Base-by-base conservation (phyloP, 2,113 vertebrate genomes). In the Calyptommatus sinebrachiatus region DNA sequence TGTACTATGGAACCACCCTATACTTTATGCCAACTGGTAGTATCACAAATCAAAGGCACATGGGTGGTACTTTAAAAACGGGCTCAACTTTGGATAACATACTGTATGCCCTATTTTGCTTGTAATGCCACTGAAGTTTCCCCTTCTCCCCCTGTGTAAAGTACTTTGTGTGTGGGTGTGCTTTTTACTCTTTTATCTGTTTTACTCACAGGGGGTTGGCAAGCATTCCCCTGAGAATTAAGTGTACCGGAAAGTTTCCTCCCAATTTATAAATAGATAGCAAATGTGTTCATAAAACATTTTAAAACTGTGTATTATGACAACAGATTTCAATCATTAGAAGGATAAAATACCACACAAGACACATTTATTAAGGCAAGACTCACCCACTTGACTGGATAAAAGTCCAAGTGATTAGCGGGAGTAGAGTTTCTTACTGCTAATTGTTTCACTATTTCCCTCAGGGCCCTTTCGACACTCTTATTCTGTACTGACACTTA, bases 211-310 rank as follows among this genome's bases (percentile, higher is more conserved):
- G 86, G 62, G 20, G 79, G 73, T 85, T 82, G 75, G n/a, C 69
- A 86, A 83, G 3, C 70, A 48, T 76, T 75, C 73, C 20, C 83
- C 48, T 5, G 81, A 83, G 79, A 83, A 68, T 63, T 65, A 31
- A 78, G 86, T 75, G 90, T 84, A 84, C 76, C 85, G 87, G 21
- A 48, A 71, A 78, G 45, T 50, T 79, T 76, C 26, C 82, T 45
- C 88, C 77, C 82, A 79, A 86, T 45, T 41, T 74, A 72, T 78
- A 87, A 84, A 87, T 85, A 45, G 22, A 81, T 86, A 89, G 78
- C 66, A 86, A 86, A 83, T 79, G 31, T 1, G 22, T 73, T 83
- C 80, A 81, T 29, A 20, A 87, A 90, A 63, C 26, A 72, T 48
- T 70, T 76, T 48, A 71, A 5, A 5, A 31, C 73, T 85, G 76